Base-by-base conservation (phyloP, 1,140 invertebrate species). In the Drosophila ogumai region DNA sequence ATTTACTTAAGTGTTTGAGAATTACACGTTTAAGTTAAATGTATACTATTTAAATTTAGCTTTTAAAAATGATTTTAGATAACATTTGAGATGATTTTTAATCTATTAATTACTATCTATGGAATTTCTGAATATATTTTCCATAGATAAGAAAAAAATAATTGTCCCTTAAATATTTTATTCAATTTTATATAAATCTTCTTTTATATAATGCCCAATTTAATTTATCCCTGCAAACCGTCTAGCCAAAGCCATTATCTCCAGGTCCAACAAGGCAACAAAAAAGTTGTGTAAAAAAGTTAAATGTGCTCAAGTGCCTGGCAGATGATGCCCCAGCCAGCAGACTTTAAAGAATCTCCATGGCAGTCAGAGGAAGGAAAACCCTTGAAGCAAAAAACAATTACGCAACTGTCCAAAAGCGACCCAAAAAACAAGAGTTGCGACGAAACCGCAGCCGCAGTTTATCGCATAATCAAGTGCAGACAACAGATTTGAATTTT, bases 401-500 rank as follows among this genome's bases (percentile, higher is more conserved):
- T 88, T 85, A 84, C 46, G 40, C 84, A 88, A 88, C 84, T 88
- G 84, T 81, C 69, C 58, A 74, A 67, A 78, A 65, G 58, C 44
- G 31, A 43, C 31, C 56, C 52, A 12, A 46, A 46, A 28, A 49
- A 28, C 46, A 19, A 54, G 17, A 68, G 55, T 66, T 34, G 43
- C 59, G n/a, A 36, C 59, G 19, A 52, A 49, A 15, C 55, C 22
- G 44, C 66, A 55, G 25, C 49, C 31, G 8, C 25, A 79, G 76
- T 84, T 82, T 87, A 87, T 87, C 84, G 65, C 67, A 80, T 80
- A 80, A 87, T 87, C 84, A 78, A 46, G 43, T 71, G 49, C 57
- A 74, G 72, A 84, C 84, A 82, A 80, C 68, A 72, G 84, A 88
- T 87, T 87, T 84, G 64, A 87, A 88, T 80, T 87, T 88, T 85